These are phyloP conservation scores for Diplodus puntazzo DNA, from an alignment of 2,797 vertebrate genomes.

Conservation along the genomic window DNA sequence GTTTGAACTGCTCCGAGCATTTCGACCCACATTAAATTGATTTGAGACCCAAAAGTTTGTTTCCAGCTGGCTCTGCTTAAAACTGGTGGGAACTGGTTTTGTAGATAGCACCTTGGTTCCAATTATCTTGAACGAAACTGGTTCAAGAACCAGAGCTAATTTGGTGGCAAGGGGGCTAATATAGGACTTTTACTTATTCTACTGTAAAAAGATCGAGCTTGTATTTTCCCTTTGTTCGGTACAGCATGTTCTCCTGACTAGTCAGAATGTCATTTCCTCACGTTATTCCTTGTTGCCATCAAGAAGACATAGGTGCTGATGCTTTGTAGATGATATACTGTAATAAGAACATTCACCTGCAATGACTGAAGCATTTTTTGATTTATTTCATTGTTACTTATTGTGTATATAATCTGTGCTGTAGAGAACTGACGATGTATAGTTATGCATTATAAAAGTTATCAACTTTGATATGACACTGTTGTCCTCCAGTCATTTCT, in stretches of 20 bases:
- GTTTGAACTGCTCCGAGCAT: too few species aligned
- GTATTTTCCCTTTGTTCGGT: constrained; percentile 5
- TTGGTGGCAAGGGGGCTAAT: too few species aligned
- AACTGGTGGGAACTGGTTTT: too few species aligned
- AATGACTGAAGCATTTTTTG: not conserved
- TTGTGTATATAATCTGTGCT: constrained; percentile 40
- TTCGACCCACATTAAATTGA: too few species aligned
- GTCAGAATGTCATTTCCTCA: not conserved
- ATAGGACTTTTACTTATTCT: constrained; percentile 6
- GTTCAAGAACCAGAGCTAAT: too few species aligned
- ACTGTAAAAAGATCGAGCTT: constrained; percentile 5
- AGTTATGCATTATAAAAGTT: constrained; percentile 46
- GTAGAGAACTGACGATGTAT: constrained; percentile 28
- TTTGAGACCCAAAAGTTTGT: too few species aligned
- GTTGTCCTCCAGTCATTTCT: constrained; percentile 18
- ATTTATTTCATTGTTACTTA: constrained; percentile 11
- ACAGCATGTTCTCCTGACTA: constrained; percentile 8
- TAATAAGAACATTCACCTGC: constrained; percentile 8
- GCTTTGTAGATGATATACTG: constrained; percentile 43
- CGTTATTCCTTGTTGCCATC: too few species aligned
- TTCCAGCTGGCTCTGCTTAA: too few species aligned
- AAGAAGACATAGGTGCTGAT: constrained; percentile 39
- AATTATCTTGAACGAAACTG: too few species aligned
- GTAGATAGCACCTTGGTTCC: too few species aligned
- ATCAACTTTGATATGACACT: constrained; percentile 47